These are phyloP conservation scores for Acronicta aceris DNA, from an alignment of 2,888 invertebrate species.

Conservation along the genomic window DNA sequence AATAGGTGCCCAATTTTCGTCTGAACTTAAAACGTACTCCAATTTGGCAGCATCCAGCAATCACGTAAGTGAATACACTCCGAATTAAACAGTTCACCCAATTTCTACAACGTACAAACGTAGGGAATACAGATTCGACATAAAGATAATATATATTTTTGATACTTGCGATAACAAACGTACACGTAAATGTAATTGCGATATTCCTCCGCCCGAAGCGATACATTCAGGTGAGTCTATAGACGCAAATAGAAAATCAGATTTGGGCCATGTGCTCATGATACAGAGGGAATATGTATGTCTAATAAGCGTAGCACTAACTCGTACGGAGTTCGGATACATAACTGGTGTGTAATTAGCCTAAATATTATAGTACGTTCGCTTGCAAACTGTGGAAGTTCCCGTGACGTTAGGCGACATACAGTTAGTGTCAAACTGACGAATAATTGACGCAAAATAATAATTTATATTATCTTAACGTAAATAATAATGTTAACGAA, in stretches of 20 bases:
- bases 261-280: slow-evolving; percentile 26
- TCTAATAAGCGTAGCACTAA: slow-evolving; percentile 38
- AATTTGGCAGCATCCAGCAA: too few relatives aligned
- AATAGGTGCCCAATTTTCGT: not conserved
- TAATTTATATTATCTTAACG: not conserved
- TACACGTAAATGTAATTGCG: slow-evolving; percentile 20
- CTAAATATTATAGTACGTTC: slow-evolving; percentile 36
- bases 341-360: slow-evolving; percentile 44
- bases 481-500: too few relatives aligned
- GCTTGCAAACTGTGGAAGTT: slow-evolving; percentile 25
- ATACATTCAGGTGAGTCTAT: slow-evolving; percentile 21
- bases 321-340: slow-evolving; percentile 28
- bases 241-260: slow-evolving; percentile 40
- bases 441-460: not conserved
- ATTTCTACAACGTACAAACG: too few relatives aligned
- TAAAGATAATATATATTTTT: not conserved
- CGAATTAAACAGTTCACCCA: too few relatives aligned
- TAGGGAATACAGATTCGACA: too few relatives aligned
- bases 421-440: not conserved
- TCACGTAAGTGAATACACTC: too few relatives aligned
- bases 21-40: too few relatives aligned
- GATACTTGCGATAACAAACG: slow-evolving; percentile 8
- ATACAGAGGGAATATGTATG: slow-evolving; percentile 43
- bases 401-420: slow-evolving; percentile 5
- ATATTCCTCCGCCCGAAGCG: slow-evolving; percentile 18